Base-by-base conservation (phyloP, 2,888 invertebrate species). In the Dioctria rufipes region DNA sequence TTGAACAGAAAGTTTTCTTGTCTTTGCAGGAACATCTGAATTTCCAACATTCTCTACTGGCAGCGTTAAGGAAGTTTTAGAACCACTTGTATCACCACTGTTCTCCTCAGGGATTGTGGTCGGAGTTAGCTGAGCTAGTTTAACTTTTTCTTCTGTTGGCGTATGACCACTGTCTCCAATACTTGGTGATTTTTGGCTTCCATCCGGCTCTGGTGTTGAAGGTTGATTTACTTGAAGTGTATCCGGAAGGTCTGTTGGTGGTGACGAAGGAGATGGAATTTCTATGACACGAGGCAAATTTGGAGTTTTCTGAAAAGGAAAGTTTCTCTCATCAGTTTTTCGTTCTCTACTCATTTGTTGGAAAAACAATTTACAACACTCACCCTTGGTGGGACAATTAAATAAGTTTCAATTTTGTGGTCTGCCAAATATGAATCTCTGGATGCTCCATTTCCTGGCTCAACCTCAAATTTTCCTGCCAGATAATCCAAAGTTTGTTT, bases 361-460 rank as follows among this genome's bases (percentile, higher is more conserved):
- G n/a, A 60, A 11, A 11, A 51, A 46, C 25, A 25, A n/a, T 61
- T 51, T 51, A 5, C 11, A 73, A 42, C 60, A 83, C 90, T 90
- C 90, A 95, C 95, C 91, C 93, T 93, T 2, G 95, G 95, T 49
- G 96, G 95, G 78, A 96, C 90, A 84, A 97, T 96, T 75, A 97
- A 93, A 88, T 92, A 97, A 0, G 96, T 95, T 87, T 96, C 96
- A 80, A 96, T 93, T 90, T 96, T 96, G 87, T 96, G 96, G 86
- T 96, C 96, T 5, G 95, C 95, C 80, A 97, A 90, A 88, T 96
- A 96, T 3, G 93, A 92, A 86, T 96, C 96, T 79, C 96, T 91
- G n/a, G 93, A 92, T 0, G 91, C 92, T 0, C 96, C 96, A 82
- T 95, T 93, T 0, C 96, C 96, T 0, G 95, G 94, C 86, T 97